phyloP scores from a whole-genome alignment of 1,140 invertebrate species.

The Condylostylus longicornis region DNA sequence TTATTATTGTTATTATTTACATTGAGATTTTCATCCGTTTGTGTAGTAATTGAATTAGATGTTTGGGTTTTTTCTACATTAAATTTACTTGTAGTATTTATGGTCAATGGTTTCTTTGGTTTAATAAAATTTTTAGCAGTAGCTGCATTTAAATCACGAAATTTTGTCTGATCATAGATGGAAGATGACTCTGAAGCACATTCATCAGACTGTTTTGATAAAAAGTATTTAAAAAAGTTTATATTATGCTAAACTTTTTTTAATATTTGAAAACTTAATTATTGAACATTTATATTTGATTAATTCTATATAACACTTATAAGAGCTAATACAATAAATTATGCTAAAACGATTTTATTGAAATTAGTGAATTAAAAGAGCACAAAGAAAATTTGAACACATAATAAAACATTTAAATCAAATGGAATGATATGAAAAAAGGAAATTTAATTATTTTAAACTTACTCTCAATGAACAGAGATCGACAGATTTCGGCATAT shows the following conservation, averaged over 20 bases:
- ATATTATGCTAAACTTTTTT: too few relatives aligned
- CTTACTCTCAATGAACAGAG: slow-evolving; percentile 47
- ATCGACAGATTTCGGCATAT: slow-evolving; percentile 28
- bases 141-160: slow-evolving; percentile 39
- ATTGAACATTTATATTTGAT: too few relatives aligned
- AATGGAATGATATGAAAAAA: background rate
- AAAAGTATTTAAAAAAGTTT: too few relatives aligned
- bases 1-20: background rate
- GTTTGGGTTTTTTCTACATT: slow-evolving; percentile 14
- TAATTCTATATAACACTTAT: too few relatives aligned
- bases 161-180: slow-evolving; percentile 49
- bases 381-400: too few relatives aligned
- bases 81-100: slow-evolving; percentile 23
- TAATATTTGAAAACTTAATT: too few relatives aligned
- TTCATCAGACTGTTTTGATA: slow-evolving; percentile 46
- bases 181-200: slow-evolving; percentile 54
- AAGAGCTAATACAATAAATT: too few relatives aligned
- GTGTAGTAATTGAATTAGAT: background rate
- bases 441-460: slow-evolving; percentile 1
- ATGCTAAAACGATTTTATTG: too few relatives aligned
- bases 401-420: background rate
- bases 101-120: too few relatives aligned
- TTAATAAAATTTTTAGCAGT: too few relatives aligned
- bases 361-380: too few relatives aligned
- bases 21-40: background rate